phyloP scores from a whole-genome alignment of 23 tunicate species.

The Botrylloides violaceus region DNA sequence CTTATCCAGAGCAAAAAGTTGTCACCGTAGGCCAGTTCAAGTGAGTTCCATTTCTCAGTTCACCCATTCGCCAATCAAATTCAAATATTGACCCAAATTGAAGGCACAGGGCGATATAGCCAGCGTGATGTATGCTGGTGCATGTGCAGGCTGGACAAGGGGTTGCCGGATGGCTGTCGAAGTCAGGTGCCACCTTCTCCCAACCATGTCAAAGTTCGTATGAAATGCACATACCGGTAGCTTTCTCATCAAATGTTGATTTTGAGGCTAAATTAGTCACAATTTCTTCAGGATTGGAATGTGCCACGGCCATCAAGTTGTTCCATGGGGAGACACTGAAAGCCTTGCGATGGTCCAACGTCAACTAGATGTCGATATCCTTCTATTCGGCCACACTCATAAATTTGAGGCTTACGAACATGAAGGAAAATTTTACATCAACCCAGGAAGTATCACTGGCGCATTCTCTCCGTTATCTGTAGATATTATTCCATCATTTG shows the following conservation, averaged over 20 bases:
- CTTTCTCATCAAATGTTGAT: no score
- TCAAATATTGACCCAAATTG: no score
- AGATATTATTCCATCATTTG: constrained; percentile 80
- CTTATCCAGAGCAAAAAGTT: constrained; percentile 90
- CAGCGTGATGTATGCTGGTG: no score
- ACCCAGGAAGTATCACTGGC: constrained; percentile 96
- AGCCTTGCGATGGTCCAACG: constrained; percentile 85
- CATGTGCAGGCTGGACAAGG: no score
- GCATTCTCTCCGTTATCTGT: constrained; percentile 76
- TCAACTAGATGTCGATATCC: constrained; percentile 85
- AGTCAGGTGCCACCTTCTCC: no score
- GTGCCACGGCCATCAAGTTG: constrained; percentile 96
- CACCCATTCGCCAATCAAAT: no score
- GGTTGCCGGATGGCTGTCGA: no score
- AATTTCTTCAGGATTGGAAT: constrained; percentile 59
- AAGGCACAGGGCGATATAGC: no score
- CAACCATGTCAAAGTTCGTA: no score
- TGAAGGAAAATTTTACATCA: constrained; percentile 79
- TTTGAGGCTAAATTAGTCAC: no score
- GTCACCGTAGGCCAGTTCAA: constrained; percentile 89
- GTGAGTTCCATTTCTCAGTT: no score
- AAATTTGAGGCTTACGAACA: constrained; percentile 93
- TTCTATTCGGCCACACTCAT: constrained; percentile 91
- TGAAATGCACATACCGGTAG: no score
- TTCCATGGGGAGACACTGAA: constrained; percentile 90